Conservation (phyloP, 2,888 invertebrate species). For the Miltochrista miniata region DNA sequence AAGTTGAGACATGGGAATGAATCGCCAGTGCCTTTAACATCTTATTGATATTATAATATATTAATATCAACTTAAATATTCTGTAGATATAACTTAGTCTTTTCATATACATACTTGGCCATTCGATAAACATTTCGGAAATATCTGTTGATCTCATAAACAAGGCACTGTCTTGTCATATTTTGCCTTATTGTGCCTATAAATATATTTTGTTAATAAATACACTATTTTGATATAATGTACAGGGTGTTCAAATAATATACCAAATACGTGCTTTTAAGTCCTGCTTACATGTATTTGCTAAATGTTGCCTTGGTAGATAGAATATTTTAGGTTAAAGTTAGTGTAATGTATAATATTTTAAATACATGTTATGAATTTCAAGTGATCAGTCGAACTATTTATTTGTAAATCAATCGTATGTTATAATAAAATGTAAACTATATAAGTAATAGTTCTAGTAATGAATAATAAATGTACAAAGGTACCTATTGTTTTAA, state of each 20-base stretch:
- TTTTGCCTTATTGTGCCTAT: constrained; percentile 76
- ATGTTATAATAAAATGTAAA: constrained; percentile 40
- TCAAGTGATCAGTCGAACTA: constrained; percentile 50
- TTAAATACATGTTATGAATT: constrained; percentile 35
- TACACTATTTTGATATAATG: constrained; percentile 78
- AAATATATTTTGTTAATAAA: constrained; percentile 53
- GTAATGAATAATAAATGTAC: constrained; percentile 49
- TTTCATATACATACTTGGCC: constrained; percentile 28
- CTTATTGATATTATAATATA: constrained; percentile 43
- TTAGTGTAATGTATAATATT: constrained; percentile 26
- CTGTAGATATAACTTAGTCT: constrained; percentile 16
- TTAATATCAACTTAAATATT: constrained; percentile 24
- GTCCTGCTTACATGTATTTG: constrained; percentile 63
- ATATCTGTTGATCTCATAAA: constrained; percentile 74
- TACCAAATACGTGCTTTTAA: constrained; percentile 82
- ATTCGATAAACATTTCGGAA: constrained; percentile 36
- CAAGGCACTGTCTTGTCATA: constrained; percentile 61
- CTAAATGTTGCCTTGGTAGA: constrained; percentile 75
- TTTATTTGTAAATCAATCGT: constrained; percentile 54
- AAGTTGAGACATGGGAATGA: constrained; percentile 11
- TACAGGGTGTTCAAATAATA: constrained; percentile 80
- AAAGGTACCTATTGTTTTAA: constrained; percentile 40
- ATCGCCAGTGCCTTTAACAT: constrained; percentile 52
- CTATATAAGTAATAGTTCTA: constrained; percentile 31
- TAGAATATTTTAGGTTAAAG: constrained; percentile 32